Evolutionary conservation across 2,888 invertebrate genomes (phyloP), one percentile per base, ranked within the genome.

Genomic region (Aphodius sticticus): DNA sequence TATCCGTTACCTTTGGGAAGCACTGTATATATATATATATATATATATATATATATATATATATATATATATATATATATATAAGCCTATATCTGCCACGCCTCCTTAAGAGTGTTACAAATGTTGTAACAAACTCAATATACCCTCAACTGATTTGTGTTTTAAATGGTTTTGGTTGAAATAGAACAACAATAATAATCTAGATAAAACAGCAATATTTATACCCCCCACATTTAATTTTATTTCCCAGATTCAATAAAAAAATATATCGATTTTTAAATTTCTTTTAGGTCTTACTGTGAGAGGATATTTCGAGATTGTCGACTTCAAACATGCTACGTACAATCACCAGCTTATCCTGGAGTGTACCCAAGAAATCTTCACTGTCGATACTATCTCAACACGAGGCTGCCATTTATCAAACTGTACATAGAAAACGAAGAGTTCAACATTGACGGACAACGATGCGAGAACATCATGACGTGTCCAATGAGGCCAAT

Each of bases 381-480:
- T 83, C 96, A 96, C 89, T 97, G 97, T 92, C 95, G 96, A 87
- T 97, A 97, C 88, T 95, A 95, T 86, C 92, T 97, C 77, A 97
- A 96, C 91, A 97, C 97, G 5, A 91, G 96, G 70, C 92, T 96
- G 86, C 96, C 96, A 26, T 97, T 96, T 90, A 97, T 97, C 88
- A 96, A 96, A 90, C 91, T 96, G 84, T 96, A 97, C 90, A 96
- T 97, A 86, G 96, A 97, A 88, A 97, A 97, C 88, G 96, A 97
- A 88, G 96, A 97, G 89, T 97, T 97, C 90, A 97, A 97, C 88
- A 96, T 97, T 84, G 97, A 97, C 85, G 97, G 97, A 0, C 97
- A 97, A 87, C 92, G 97, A 78, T 97, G 97, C 87, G 97, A 97
- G 89, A 97, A 97, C 88, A 96, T 97, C 85, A 97, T 97, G 95